phyloP scores from a whole-genome alignment of 2,888 invertebrate species.

The Monopis laevigella region DNA sequence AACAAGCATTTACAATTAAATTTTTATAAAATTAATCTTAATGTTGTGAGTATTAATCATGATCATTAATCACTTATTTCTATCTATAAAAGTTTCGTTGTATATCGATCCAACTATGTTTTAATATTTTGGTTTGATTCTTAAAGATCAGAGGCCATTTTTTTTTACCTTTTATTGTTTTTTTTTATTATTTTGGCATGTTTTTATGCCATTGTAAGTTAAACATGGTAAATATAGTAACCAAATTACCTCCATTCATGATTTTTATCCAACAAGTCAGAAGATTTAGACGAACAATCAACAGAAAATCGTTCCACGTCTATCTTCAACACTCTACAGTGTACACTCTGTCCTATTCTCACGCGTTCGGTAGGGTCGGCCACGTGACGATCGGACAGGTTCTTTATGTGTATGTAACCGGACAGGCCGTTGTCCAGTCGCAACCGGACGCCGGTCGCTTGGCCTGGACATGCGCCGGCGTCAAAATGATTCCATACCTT shows the following conservation, averaged over 20 bases:
- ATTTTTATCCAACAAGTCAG: conserved; percentile 91
- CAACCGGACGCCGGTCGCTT: conserved; percentile 90
- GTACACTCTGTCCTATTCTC: conserved; percentile 81
- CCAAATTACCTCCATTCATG: conserved; percentile 81
- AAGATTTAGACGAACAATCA: conserved; percentile 92
- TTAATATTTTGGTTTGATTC: no score
- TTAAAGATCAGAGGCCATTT: no score
- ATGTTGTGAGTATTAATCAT: no score
- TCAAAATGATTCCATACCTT: conserved; percentile 98
- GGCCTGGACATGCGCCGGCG: conserved; percentile 94
- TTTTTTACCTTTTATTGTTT: no score
- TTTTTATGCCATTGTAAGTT: no score
- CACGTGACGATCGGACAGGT: conserved; percentile 92
- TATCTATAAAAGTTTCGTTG: no score
- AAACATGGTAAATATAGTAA: no score
- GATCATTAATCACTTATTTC: no score
- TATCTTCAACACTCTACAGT: conserved; percentile 93
- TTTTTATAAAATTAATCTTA: no score
- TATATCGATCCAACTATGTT: no score
- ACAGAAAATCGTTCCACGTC: conserved; percentile 94
- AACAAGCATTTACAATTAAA: no score
- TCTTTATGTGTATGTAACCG: conserved; percentile 94
- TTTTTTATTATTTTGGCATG: no score
- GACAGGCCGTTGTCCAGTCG: conserved; percentile 91
- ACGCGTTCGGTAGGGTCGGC: conserved; percentile 94